A percentile compares a stretch with the other conserved stretches of the same genome.
Evolutionary conservation across 1,140 invertebrate species (phyloP).

Genomic region (Sinonovacula constricta): DNA sequence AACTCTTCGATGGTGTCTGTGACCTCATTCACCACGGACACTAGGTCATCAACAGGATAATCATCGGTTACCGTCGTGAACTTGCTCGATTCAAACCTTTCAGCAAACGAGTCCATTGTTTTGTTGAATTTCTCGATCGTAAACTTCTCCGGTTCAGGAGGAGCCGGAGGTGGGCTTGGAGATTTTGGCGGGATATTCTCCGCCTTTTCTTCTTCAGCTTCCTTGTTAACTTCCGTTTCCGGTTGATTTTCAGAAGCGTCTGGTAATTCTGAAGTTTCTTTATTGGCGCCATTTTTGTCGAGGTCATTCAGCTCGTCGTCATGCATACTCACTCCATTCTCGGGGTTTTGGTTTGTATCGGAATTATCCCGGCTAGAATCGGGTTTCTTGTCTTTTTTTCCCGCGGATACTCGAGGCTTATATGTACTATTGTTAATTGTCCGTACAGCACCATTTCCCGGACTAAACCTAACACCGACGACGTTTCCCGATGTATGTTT

Average conservation of each 20-base stretch:
- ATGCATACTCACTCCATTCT: background rate
- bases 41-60: slow-evolving; percentile 43
- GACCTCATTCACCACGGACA: slow-evolving; percentile 17
- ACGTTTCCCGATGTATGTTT: background rate
- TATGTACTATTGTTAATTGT: background rate
- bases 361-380: no score
- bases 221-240: background rate
- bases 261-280: background rate
- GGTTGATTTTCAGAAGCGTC: background rate
- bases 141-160: slow-evolving; percentile 26
- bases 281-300: background rate
- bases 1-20: slow-evolving; percentile 33
- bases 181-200: background rate
- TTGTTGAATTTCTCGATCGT: slow-evolving; percentile 44
- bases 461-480: background rate
- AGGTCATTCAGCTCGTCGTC: background rate
- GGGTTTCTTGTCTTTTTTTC: background rate
- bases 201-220: background rate
- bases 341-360: background rate
- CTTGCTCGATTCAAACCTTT: slow-evolving; percentile 30
- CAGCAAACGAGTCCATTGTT: slow-evolving; percentile 11
- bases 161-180: slow-evolving; percentile 7
- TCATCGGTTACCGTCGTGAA: slow-evolving; percentile 37
- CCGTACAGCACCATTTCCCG: background rate
- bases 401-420: background rate